Conservation (phyloP, 2,888 invertebrate genomes). For the Drosophila peninsularis region DNA sequence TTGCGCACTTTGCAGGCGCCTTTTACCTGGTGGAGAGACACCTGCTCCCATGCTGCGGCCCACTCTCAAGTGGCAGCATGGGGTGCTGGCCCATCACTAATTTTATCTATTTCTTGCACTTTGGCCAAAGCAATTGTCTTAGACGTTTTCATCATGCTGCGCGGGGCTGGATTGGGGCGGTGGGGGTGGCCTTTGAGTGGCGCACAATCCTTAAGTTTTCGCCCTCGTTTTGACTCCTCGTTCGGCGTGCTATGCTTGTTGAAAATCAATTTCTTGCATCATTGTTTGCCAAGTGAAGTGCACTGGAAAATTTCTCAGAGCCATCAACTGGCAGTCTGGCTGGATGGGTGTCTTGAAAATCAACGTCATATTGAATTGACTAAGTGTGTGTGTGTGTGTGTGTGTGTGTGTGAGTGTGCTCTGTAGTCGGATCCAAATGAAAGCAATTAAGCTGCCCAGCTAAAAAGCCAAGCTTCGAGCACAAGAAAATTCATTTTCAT, state of each 20-base stretch:
- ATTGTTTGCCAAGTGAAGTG: slow-evolving; percentile 83
- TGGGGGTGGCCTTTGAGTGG: slow-evolving; percentile 19
- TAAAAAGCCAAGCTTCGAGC: slow-evolving; percentile 47
- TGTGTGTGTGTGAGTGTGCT: slow-evolving; percentile 15
- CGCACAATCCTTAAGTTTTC: slow-evolving; percentile 39
- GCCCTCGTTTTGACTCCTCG: slow-evolving; percentile 10
- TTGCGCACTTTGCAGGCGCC: slow-evolving; percentile 36
- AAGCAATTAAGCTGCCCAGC: slow-evolving; percentile 68
- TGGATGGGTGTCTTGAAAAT: slow-evolving; percentile 61
- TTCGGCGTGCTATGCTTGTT: slow-evolving; percentile 71
- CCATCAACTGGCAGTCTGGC: slow-evolving; percentile 54
- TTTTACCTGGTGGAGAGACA: slow-evolving; percentile 7
- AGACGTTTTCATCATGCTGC: slow-evolving; percentile 71
- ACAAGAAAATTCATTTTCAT: slow-evolving; percentile 61
- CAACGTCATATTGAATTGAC: slow-evolving; percentile 74
- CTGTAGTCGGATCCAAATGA: slow-evolving; percentile 57
- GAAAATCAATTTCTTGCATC: slow-evolving; percentile 83
- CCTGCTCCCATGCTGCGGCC: background rate
- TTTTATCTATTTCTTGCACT: slow-evolving; percentile 80
- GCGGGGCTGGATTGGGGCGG: background rate
- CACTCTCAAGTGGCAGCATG: slow-evolving; percentile 25
- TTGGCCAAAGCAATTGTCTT: slow-evolving; percentile 78
- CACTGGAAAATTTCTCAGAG: slow-evolving; percentile 80
- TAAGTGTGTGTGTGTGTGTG: background rate
- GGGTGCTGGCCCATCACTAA: slow-evolving; percentile 63